These are phyloP conservation scores for Onychostruthus taczanowskii DNA, from an alignment of 2,113 vertebrate genomes.

Conservation along the genomic window DNA sequence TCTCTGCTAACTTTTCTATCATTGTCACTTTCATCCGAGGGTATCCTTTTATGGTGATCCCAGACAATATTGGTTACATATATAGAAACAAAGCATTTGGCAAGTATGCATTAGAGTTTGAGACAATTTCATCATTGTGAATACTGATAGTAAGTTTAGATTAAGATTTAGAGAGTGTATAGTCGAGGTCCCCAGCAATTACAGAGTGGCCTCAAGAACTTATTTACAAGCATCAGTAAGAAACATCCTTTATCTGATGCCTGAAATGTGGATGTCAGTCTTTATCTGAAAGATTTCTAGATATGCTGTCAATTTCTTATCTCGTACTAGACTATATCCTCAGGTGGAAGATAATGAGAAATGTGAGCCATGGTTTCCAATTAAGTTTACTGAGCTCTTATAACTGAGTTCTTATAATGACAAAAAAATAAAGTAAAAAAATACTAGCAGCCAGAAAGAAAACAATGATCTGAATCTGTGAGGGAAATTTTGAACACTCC, in stretches of 20 bases:
- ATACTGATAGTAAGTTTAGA: background rate
- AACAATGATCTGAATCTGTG: background rate
- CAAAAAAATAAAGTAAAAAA: background rate
- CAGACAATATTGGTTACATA: background rate
- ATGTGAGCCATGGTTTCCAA: background rate
- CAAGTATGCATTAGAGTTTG: background rate
- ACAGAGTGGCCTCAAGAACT: background rate
- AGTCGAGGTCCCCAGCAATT: background rate
- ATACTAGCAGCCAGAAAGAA: background rate
- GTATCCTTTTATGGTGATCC: background rate
- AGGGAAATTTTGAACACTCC: background rate
- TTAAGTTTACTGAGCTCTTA: background rate
- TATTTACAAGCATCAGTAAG: background rate
- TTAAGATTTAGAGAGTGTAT: background rate
- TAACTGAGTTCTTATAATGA: background rate
- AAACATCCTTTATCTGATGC: background rate
- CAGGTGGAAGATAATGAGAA: background rate
- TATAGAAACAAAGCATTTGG: background rate
- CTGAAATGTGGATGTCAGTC: background rate
- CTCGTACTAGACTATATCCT: background rate
- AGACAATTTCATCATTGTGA: background rate
- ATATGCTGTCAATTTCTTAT: background rate
- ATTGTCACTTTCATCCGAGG: background rate
- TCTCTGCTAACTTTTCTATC: background rate
- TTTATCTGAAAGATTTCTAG: background rate